Evolutionary conservation across 1,140 invertebrate genomes (phyloP).

Genomic region (Sesamia nonagrioides): DNA sequence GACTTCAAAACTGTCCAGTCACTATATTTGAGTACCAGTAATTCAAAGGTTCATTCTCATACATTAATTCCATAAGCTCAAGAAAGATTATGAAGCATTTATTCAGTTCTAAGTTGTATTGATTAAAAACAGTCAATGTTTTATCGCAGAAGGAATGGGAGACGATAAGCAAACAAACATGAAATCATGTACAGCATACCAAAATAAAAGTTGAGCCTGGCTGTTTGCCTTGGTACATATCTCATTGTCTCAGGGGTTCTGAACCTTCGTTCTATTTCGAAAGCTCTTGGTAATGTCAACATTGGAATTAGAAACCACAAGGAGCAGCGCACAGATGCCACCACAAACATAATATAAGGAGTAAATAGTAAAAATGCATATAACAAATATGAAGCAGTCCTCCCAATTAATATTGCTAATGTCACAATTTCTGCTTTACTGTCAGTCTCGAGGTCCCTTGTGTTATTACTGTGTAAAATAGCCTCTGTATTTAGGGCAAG

Average conservation of each 20-base stretch:
- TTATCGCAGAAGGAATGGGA: constrained; percentile 87
- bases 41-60: neutral
- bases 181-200: constrained; percentile 96
- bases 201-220: constrained; percentile 96
- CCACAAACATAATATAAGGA: constrained; percentile 96
- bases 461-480: constrained; percentile 98
- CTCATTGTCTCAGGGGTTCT: constrained; percentile 92
- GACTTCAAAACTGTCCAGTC: constrained; percentile 14
- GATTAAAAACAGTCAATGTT: neutral
- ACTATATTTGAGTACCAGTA: neutral
- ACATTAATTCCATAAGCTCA: neutral
- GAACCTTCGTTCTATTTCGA: constrained; percentile 96
- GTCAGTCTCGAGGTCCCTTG: constrained; percentile 95
- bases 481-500: constrained; percentile 98
- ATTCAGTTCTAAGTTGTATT: neutral
- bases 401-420: constrained; percentile 97
- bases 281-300: constrained; percentile 95
- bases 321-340: constrained; percentile 94
- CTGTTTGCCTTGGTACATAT: constrained; percentile 95
- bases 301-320: constrained; percentile 96
- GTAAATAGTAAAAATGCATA: constrained; percentile 97
- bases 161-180: constrained; percentile 89
- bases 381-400: constrained; percentile 95
- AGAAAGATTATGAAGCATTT: neutral
- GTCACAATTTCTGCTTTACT: constrained; percentile 96